A percentile compares a stretch with the other conserved stretches of the same genome.
These are phyloP conservation scores for Sminthopsis crassicaudata DNA, from an alignment of 2,113 vertebrate genomes.

Conservation along the genomic window DNA sequence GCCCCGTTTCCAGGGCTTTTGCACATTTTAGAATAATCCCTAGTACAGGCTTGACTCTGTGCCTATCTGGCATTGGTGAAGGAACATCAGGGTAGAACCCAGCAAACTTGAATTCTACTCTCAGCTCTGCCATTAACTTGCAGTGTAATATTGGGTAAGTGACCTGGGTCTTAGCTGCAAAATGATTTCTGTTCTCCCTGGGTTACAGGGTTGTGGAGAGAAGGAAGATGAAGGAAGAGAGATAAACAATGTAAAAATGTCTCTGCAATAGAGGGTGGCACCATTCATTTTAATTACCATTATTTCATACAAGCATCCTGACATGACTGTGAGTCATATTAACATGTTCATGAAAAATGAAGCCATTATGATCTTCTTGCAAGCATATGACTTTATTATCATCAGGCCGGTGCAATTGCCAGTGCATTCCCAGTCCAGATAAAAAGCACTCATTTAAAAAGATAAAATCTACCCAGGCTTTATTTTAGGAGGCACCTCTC, in stretches of 20 bases:
- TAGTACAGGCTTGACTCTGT: not conserved
- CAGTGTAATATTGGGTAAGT: not conserved
- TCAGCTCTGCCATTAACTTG: not conserved
- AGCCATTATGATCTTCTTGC: constrained; percentile 16
- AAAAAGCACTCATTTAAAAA: not conserved
- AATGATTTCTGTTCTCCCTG: not conserved
- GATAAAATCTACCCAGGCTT: not conserved
- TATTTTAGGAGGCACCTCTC: not conserved
- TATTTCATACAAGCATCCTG: not conserved
- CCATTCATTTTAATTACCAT: constrained; percentile 29
- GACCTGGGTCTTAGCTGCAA: not conserved
- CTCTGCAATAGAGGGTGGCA: constrained; percentile 14
- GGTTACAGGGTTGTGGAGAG: not conserved
- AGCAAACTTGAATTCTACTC: not conserved
- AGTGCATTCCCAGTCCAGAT: constrained; percentile 33
- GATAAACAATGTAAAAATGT: constrained; percentile 17
- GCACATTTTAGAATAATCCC: not conserved
- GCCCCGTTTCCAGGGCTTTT: not conserved
- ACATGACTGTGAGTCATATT: not conserved
- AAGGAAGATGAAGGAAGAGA: constrained; percentile 3
- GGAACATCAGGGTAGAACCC: not conserved
- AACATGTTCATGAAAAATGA: constrained; percentile 46
- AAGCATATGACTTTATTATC: constrained; percentile 55
- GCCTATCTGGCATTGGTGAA: not conserved
- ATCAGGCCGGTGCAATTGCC: constrained; percentile 24